A percentile compares a stretch with the other conserved stretches of the same genome.
Evolutionary conservation across 2,888 invertebrate species (phyloP).

Genomic region (Chrysina gloriosa): DNA sequence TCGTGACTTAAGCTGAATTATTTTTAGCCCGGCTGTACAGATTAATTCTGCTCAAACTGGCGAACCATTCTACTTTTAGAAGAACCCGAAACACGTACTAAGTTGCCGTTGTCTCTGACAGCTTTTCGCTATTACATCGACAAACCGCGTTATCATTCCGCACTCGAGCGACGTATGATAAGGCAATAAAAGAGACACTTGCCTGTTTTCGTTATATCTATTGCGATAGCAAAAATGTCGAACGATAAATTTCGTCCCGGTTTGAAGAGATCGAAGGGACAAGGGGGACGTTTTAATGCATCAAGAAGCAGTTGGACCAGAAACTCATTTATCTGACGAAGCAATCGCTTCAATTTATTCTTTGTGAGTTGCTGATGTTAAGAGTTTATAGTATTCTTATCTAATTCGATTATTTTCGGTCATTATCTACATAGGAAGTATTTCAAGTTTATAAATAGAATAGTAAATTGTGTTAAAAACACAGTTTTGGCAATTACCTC

Average conservation of each 20-base stretch:
- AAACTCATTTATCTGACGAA: background rate
- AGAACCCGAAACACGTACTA: background rate
- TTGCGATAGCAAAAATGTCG: background rate
- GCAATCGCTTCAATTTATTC: no score
- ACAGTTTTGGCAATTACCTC: no score
- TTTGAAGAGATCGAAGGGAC: background rate
- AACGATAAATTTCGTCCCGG: background rate
- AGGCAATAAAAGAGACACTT: background rate
- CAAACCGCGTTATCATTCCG: background rate
- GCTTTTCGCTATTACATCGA: background rate
- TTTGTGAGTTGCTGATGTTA: no score
- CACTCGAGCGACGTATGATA: background rate
- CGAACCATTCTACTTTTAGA: constrained; percentile 3
- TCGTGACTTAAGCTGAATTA: background rate
- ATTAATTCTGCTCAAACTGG: background rate
- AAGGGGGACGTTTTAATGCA: background rate
- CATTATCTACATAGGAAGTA: no score
- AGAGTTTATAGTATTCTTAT: no score
- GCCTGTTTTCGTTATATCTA: background rate
- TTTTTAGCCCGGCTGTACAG: background rate
- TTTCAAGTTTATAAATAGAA: no score
- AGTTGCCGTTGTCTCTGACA: background rate
- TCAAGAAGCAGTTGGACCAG: background rate
- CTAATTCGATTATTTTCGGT: no score
- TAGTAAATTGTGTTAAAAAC: no score